Conservation (phyloP, 2,797 vertebrate species). For the Ficedula albicollis region DNA sequence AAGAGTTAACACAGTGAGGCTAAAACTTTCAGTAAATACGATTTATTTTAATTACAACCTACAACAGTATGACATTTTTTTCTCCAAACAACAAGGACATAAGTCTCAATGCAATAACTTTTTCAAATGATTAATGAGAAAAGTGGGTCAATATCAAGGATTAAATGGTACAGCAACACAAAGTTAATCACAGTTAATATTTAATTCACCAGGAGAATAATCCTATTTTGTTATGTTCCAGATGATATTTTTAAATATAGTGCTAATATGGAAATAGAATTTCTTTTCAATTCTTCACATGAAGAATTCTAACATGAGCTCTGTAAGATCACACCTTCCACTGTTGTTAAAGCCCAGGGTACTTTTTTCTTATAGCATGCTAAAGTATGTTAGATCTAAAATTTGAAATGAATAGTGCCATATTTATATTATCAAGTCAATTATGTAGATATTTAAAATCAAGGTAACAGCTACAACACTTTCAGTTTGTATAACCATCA, state of each 20-base stretch:
- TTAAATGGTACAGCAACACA: constrained; percentile 34
- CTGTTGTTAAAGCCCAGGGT: background rate
- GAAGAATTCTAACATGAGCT: background rate
- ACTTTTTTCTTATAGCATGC: background rate
- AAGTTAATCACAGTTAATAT: constrained; percentile 43
- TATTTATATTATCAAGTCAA: background rate
- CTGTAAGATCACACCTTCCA: background rate
- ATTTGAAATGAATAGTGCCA: background rate
- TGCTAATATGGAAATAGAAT: constrained; percentile 22
- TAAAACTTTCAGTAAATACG: background rate
- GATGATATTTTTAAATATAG: constrained; percentile 60
- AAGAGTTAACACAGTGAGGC: background rate
- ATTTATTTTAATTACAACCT: constrained; percentile 32
- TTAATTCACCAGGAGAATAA: constrained; percentile 63
- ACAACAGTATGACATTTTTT: constrained; percentile 13
- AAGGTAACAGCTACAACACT: background rate
- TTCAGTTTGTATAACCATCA: background rate
- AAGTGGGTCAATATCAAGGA: constrained; percentile 67
- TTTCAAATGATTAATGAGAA: constrained; percentile 71
- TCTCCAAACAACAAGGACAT: constrained; percentile 59
- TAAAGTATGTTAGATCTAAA: background rate
- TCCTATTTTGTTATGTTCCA: constrained; percentile 40
- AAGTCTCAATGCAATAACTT: constrained; percentile 59
- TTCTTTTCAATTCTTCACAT: background rate
- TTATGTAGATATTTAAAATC: background rate